Conservation (phyloP, 2,888 invertebrate genomes). For the Agelastica alni region DNA sequence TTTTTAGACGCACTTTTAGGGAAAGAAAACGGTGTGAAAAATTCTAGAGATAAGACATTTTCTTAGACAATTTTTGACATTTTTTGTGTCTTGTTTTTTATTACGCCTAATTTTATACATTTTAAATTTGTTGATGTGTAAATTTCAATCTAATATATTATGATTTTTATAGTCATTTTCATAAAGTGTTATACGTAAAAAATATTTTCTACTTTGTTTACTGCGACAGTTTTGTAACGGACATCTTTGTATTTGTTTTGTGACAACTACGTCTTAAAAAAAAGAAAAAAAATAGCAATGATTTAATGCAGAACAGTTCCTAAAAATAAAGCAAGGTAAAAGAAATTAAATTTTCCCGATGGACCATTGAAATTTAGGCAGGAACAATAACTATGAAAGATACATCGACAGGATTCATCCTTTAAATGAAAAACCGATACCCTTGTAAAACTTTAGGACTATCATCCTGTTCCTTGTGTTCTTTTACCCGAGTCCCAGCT, state of each 20-base stretch:
- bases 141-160: no score
- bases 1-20: no score
- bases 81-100: no score
- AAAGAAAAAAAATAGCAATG: slow-evolving; percentile 12
- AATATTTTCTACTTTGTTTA: neutral
- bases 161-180: no score
- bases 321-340: slow-evolving; percentile 8
- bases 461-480: slow-evolving; percentile 1
- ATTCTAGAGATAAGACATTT: no score
- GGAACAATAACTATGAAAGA: slow-evolving; percentile 11
- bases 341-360: slow-evolving; percentile 15
- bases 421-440: slow-evolving; percentile 21
- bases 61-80: no score
- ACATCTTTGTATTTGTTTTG: no score
- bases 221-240: neutral
- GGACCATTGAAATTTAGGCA: slow-evolving; percentile 5
- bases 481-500: slow-evolving; percentile 4
- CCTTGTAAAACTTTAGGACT: slow-evolving; percentile 15
- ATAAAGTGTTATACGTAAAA: no score
- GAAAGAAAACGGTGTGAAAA: no score
- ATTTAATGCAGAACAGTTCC: slow-evolving; percentile 11
- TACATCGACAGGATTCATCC: slow-evolving; percentile 12
- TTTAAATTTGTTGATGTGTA: no score
- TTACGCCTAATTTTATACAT: no score
- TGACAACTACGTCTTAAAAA: no score